Conservation (phyloP, 1,140 invertebrate genomes). For the Pomacea maculata region DNA sequence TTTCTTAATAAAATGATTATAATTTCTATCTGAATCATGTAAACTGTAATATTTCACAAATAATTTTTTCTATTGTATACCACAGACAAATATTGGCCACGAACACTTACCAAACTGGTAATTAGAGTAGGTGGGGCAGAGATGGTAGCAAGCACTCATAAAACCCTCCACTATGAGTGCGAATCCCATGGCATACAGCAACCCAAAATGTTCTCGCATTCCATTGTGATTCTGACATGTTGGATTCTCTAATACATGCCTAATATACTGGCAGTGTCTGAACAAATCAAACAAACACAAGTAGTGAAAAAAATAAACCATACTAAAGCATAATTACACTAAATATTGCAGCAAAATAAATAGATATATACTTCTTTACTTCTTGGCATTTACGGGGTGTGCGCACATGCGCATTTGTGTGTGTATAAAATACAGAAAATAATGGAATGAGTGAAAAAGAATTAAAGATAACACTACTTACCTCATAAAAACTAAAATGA, state of each 20-base stretch:
- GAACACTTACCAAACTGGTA: conserved; percentile 84
- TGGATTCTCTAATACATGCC: conserved; percentile 27
- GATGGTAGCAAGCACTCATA: conserved; percentile 82
- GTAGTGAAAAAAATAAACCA: too few relatives aligned
- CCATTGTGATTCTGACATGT: conserved; percentile 66
- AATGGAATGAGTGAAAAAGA: too few relatives aligned
- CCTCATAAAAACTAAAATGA: conserved; percentile 65
- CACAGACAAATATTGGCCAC: background rate
- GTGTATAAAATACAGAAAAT: too few relatives aligned
- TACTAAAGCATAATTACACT: too few relatives aligned
- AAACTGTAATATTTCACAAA: too few relatives aligned
- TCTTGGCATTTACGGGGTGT: too few relatives aligned
- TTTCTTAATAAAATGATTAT: background rate
- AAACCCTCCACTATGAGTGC: conserved; percentile 89
- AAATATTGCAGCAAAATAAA: too few relatives aligned
- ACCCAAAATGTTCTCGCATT: conserved; percentile 89
- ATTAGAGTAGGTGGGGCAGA: conserved; percentile 88
- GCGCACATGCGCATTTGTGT: too few relatives aligned
- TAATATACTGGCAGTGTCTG: conserved; percentile 40
- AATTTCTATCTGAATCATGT: background rate
- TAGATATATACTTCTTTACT: too few relatives aligned
- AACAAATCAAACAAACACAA: background rate
- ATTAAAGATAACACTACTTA: conserved; percentile 25
- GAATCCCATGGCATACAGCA: conserved; percentile 89
- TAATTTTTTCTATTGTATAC: too few relatives aligned